Evolutionary conservation across 92 coral and sea anemone species (phyloP), one percentile per base, ranked within the genome.

Genomic region (Umimayanthus chanpuru): DNA sequence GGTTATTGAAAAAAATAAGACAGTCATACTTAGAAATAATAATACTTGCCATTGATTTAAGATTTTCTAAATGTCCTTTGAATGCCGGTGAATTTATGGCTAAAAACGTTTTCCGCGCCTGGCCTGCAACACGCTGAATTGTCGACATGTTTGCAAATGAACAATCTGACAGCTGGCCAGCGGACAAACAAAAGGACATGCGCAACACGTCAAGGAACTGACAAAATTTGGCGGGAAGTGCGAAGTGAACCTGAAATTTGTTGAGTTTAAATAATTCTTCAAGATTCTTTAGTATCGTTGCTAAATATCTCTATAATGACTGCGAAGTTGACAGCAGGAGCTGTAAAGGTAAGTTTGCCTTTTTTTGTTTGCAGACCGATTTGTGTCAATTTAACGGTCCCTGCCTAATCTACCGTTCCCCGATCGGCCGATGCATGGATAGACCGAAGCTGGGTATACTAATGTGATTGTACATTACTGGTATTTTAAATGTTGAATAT

Each of bases 61-160:
- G 87, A 9, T 88, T 90, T 36, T 97, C 99, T 68, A 97, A 88
- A 84, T 97, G 91, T 47, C 94, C 89, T 50, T 92, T 50, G 72
- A 95, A 93, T 47, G 89, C 85, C 14, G 99, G 93, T 26, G 93
- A 81, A 90, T 92, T 94, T 72, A 79, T 88, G 12, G 91, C 71
- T 89, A 77, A 86, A 78, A 97, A 97, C 55, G 99, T 97, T 61
- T 88, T 91, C 76, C 92, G 91, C 1, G 99, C 99, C 90, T 97
- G 99, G 74, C 92, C 86, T 32, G 98, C 96, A 21, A 97, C 73
- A 65, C 92, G 90, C 88, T 97, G 99, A 64, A 97, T 92, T 20
- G 88, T 90, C 32, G 95, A 92, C 92, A 93, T 93, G 49, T 88
- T n/a, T 88, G 86, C 81, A 75, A 58, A 49, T 44, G 66, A 14